phyloP scores from a whole-genome alignment of 2,888 invertebrate genomes.

The Brachycybe producta region DNA sequence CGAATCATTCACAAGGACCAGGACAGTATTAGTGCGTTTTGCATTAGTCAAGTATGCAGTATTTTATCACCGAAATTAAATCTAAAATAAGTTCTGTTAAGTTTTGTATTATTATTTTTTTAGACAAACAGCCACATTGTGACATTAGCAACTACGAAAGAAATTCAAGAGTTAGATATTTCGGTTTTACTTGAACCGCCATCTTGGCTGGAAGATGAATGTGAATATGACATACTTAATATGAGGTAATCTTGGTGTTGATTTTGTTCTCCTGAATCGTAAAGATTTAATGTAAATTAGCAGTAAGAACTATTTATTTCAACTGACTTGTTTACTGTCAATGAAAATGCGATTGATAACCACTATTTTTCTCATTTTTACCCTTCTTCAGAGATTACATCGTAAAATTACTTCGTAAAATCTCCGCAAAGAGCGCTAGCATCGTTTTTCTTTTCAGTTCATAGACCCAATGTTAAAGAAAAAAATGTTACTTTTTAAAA shows the following conservation, averaged over 20 bases:
- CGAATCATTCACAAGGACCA: constrained; percentile 97
- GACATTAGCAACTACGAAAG: constrained; percentile 86
- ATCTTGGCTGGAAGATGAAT: constrained; percentile 92
- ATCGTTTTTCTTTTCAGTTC: too few species aligned
- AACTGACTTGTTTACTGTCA: too few species aligned
- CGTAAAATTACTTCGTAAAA: too few species aligned
- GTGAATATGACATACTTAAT: constrained; percentile 80
- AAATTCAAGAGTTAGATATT: constrained; percentile 96
- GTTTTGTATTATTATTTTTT: constrained; percentile 15
- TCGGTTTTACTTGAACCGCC: constrained; percentile 77
- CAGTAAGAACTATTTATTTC: too few species aligned
- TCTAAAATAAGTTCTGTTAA: background rate
- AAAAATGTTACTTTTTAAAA: too few species aligned
- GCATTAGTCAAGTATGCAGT: constrained; percentile 69
- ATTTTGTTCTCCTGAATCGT: too few species aligned
- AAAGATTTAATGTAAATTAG: too few species aligned
- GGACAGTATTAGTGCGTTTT: constrained; percentile 94
- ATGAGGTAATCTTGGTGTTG: constrained; percentile 26
- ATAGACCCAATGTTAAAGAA: too few species aligned
- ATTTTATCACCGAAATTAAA: background rate
- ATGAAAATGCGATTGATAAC: background rate
- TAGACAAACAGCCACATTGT: constrained; percentile 67
- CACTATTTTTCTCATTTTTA: too few species aligned
- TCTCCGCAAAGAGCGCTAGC: too few species aligned
- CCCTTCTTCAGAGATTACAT: too few species aligned